phyloP scores from a whole-genome alignment of 2,888 invertebrate species.

The Hermaeophaga mercurialis region DNA sequence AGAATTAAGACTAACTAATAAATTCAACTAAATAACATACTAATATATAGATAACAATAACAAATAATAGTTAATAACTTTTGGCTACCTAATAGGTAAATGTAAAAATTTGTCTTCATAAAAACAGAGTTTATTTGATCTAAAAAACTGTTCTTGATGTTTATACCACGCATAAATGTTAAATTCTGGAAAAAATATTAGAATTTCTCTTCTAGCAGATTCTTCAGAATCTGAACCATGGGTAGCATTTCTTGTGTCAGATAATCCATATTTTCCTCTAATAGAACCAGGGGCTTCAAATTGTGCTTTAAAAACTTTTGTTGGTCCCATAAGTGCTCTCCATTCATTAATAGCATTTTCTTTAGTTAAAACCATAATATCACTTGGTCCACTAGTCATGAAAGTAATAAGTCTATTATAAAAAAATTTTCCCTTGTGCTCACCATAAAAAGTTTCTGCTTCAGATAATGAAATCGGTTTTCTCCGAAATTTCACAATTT shows the following conservation, averaged over 20 bases:
- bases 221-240: conserved; percentile 88
- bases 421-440: conserved; percentile 84
- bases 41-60: not conserved
- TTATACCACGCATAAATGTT: conserved; percentile 68
- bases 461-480: conserved; percentile 65
- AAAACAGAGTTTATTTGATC: conserved; percentile 40
- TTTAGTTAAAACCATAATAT: conserved; percentile 77
- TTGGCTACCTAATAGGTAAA: conserved; percentile 6
- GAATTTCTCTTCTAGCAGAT: conserved; percentile 78
- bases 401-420: conserved; percentile 80
- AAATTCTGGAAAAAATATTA: conserved; percentile 86
- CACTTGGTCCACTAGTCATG: conserved; percentile 87
- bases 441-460: conserved; percentile 79
- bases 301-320: conserved; percentile 82
- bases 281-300: conserved; percentile 78
- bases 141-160: conserved; percentile 60
- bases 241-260: conserved; percentile 92
- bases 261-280: conserved; percentile 83
- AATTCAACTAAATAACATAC: not conserved
- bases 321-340: conserved; percentile 87
- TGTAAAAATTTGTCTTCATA: conserved; percentile 43
- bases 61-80: not conserved
- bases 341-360: conserved; percentile 78
- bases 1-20: not conserved
- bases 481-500: conserved; percentile 72